phyloP scores from a whole-genome alignment of 2,113 vertebrate genomes.

The Toxotes chatareus region DNA sequence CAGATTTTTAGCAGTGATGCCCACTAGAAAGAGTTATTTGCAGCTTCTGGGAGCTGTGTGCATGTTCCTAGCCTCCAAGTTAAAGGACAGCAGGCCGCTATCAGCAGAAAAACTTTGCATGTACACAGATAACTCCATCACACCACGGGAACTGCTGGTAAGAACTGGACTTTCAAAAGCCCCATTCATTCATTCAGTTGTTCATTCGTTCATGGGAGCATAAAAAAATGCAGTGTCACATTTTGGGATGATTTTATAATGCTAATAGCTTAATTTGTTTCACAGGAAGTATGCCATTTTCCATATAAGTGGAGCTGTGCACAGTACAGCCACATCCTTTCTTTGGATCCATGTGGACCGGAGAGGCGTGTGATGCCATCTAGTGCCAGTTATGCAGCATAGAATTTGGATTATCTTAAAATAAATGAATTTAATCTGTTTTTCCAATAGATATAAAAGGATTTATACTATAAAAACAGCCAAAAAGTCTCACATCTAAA shows the following conservation, averaged over 20 bases:
- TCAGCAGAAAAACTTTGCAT: conserved; percentile 94
- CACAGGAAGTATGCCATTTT: conserved; percentile 73
- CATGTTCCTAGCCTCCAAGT: conserved; percentile 96
- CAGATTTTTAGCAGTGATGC: conserved; percentile 92
- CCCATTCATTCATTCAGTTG: conserved; percentile 26
- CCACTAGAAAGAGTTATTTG: conserved; percentile 90
- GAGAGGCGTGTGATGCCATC: conserved; percentile 81
- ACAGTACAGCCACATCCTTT: conserved; percentile 64
- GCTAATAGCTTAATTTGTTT: conserved; percentile 57
- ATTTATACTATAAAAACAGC: neutral
- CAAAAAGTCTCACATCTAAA: neutral
- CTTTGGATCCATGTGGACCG: conserved; percentile 68
- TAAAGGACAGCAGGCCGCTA: conserved; percentile 93
- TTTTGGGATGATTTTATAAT: conserved; percentile 53
- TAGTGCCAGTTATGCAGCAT: conserved; percentile 84
- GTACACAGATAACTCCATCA: conserved; percentile 96
- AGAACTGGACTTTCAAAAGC: conserved; percentile 64
- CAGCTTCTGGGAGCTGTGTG: conserved; percentile 95
- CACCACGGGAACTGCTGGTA: conserved; percentile 94
- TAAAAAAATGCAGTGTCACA: conserved; percentile 39
- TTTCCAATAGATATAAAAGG: neutral
- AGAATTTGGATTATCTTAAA: conserved; percentile 3
- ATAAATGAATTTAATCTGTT: neutral
- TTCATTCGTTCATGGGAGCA: conserved; percentile 21
- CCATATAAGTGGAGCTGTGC: conserved; percentile 52